phyloP scores from a whole-genome alignment of 2,797 vertebrate genomes.

The Acipenser ruthenus region DNA sequence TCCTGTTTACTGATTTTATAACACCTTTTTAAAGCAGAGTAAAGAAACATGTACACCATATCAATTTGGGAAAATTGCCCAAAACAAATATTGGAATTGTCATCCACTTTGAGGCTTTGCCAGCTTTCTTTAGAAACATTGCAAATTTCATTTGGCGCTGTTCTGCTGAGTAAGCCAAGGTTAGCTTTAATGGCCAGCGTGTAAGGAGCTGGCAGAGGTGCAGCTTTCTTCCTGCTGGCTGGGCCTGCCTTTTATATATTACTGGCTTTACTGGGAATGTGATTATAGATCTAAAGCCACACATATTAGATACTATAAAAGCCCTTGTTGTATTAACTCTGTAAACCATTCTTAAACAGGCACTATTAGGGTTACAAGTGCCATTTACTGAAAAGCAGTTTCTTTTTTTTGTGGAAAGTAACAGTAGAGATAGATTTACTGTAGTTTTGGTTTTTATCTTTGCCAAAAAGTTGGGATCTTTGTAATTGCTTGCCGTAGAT shows the following conservation, averaged over 20 bases:
- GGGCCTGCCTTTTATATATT: constrained; percentile 39
- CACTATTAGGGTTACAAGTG: constrained; percentile 34
- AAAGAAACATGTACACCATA: constrained; percentile 27
- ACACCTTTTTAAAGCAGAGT: constrained; percentile 27
- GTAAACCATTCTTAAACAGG: constrained; percentile 30
- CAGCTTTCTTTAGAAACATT: constrained; percentile 33
- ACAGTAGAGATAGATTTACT: constrained; percentile 24
- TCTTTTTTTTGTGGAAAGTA: constrained; percentile 15
- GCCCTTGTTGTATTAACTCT: constrained; percentile 36
- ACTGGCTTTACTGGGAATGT: constrained; percentile 33
- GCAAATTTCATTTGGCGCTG: constrained; percentile 25
- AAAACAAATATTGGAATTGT: constrained; percentile 32
- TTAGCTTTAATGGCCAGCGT: constrained; percentile 34
- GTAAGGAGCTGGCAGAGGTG: constrained; percentile 43
- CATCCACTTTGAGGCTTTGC: constrained; percentile 37
- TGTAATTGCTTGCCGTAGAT: no score
- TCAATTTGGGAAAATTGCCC: constrained; percentile 33
- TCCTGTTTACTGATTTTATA: constrained; percentile 17
- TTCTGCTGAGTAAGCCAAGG: constrained; percentile 40
- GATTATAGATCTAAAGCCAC: constrained; percentile 30
- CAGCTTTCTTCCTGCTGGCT: constrained; percentile 28
- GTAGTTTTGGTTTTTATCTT: constrained; percentile 19
- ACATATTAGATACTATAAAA: constrained; percentile 24
- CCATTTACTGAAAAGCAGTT: constrained; percentile 29
- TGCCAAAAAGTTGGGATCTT: neutral